phyloP scores from a whole-genome alignment of 2,888 invertebrate species.

The Holacanthella duospinosa region DNA sequence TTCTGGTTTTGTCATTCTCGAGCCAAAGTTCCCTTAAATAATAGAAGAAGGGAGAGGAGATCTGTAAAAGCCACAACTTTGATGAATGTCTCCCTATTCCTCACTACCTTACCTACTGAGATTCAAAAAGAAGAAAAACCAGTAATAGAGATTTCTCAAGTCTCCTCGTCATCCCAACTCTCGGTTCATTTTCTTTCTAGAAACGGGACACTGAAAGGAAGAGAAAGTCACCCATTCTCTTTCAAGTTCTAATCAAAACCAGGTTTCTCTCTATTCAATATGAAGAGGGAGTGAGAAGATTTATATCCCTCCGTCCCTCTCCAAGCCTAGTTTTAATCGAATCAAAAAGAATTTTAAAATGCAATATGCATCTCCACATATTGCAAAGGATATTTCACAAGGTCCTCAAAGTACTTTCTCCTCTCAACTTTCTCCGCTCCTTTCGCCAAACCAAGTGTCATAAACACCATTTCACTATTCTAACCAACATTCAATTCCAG shows the following conservation, averaged over 20 bases:
- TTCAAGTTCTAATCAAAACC: too few species aligned
- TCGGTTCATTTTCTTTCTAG: too few species aligned
- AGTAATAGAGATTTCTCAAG: too few species aligned
- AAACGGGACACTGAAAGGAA: not conserved
- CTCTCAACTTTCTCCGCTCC: too few species aligned
- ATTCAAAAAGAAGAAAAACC: not conserved
- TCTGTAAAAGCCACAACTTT: not conserved
- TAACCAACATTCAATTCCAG: not conserved
- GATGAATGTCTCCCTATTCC: slow-evolving; percentile 2
- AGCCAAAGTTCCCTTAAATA: not conserved
- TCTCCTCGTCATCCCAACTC: too few species aligned
- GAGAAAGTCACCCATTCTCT: too few species aligned
- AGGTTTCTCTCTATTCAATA: too few species aligned
- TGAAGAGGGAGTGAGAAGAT: too few species aligned
- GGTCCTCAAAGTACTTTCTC: too few species aligned
- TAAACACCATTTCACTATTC: not conserved
- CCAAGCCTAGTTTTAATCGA: not conserved
- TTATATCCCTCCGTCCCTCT: not conserved
- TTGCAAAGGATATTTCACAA: too few species aligned
- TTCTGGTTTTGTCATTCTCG: not conserved
- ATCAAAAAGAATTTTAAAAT: not conserved
- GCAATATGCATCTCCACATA: not conserved
- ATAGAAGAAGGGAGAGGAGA: not conserved
- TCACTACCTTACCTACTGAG: not conserved
- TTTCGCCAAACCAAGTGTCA: not conserved